phyloP scores from a whole-genome alignment of 2,797 vertebrate species.

The Choloepus didactylus region DNA sequence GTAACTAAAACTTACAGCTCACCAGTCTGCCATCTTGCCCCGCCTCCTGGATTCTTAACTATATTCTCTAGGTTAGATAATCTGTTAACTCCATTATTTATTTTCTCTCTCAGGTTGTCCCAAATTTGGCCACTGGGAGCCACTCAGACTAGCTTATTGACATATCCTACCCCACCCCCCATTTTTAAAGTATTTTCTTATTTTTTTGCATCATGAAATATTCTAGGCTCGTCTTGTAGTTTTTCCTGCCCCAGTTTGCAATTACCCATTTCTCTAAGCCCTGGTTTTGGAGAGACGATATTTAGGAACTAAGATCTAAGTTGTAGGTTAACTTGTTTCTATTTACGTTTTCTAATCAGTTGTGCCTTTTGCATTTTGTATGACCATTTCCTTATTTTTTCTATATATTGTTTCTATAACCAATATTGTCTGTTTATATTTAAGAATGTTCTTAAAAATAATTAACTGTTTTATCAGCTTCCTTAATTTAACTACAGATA shows the following conservation, averaged over 20 bases:
- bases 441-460: conserved; percentile 34
- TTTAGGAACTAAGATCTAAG: conserved; percentile 42
- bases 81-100: neutral
- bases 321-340: neutral
- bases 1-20: too few species aligned
- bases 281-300: neutral
- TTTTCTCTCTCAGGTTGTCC: neutral
- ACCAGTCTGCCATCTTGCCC: too few species aligned
- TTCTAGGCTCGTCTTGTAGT: neutral
- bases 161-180: neutral
- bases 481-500: neutral
- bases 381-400: conserved; percentile 6
- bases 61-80: neutral
- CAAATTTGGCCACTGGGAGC: neutral
- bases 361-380: conserved; percentile 38
- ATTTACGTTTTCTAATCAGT: neutral
- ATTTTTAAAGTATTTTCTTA: conserved; percentile 31
- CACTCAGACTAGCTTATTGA: neutral
- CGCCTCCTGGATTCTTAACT: neutral
- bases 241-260: conserved; percentile 28
- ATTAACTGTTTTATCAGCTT: neutral
- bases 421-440: conserved; percentile 18
- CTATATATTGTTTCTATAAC: conserved; percentile 14
- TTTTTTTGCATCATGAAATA: neutral
- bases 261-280: neutral